Evolutionary conservation across 2,113 vertebrate genomes (phyloP).

Genomic region (Pangasianodon hypophthalmus): DNA sequence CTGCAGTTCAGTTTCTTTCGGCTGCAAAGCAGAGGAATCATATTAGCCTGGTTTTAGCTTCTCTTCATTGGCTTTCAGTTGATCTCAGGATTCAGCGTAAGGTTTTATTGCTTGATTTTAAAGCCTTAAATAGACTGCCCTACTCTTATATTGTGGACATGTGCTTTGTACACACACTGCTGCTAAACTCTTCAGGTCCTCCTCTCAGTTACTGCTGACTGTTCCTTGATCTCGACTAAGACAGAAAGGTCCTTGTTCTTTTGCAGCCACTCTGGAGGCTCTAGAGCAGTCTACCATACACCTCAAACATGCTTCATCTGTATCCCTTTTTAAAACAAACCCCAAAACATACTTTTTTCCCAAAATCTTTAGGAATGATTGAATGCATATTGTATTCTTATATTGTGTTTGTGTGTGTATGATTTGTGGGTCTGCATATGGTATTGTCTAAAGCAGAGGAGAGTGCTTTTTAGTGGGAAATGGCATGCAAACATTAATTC

Average conservation of each 20-base stretch:
- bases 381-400: not conserved
- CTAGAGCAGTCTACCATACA: not conserved
- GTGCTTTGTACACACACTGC: not conserved
- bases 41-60: not conserved
- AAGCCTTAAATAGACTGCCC: not conserved
- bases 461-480: not conserved
- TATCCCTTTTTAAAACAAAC: not conserved
- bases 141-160: not conserved
- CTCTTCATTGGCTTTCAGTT: not conserved
- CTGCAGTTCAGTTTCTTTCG: not conserved
- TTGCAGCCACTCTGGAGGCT: not conserved
- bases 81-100: not conserved
- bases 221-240: not conserved
- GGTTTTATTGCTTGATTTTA: not conserved
- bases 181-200: not conserved
- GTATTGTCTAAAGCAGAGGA: not conserved
- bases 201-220: not conserved
- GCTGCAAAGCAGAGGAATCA: not conserved
- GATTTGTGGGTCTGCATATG: not conserved
- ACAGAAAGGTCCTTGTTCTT: not conserved
- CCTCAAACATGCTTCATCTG: not conserved
- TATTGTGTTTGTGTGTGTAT: not conserved
- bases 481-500: not conserved
- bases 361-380: not conserved
- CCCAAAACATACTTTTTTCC: not conserved